phyloP scores from a whole-genome alignment of 2,797 vertebrate species.

The Erithacus rubecula region DNA sequence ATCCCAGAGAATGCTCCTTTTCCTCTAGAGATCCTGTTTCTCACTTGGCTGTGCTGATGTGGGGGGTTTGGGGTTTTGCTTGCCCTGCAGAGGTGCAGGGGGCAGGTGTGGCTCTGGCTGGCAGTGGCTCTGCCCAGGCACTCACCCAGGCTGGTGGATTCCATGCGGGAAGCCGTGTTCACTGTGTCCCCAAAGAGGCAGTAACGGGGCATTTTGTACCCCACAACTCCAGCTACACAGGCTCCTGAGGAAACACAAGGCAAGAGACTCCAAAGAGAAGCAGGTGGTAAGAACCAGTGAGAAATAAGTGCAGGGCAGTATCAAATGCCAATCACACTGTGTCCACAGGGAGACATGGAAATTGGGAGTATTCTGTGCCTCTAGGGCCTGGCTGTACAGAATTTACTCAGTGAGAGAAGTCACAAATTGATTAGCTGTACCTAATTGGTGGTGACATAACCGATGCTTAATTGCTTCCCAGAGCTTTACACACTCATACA shows the following conservation, averaged over 20 bases:
- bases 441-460: neutral
- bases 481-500: neutral
- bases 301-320: neutral
- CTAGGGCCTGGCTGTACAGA: neutral
- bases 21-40: neutral
- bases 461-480: neutral
- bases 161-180: conserved; percentile 91
- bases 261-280: neutral
- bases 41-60: rapidly evolving
- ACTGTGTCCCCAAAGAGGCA: conserved; percentile 93
- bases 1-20: neutral
- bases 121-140: rapidly evolving
- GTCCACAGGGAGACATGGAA: neutral
- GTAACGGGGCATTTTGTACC: conserved; percentile 91
- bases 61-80: neutral
- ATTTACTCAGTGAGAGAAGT: neutral
- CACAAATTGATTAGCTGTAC: neutral
- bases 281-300: neutral
- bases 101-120: neutral
- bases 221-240: conserved; percentile 90
- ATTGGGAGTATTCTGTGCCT: rapidly evolving
- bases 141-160: conserved; percentile 89
- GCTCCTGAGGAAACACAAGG: conserved; percentile 72
- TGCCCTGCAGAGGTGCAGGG: neutral
- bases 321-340: neutral